These are phyloP conservation scores for Hipposideros armiger DNA, from an alignment of 2,113 vertebrate species.

Conservation along the genomic window DNA sequence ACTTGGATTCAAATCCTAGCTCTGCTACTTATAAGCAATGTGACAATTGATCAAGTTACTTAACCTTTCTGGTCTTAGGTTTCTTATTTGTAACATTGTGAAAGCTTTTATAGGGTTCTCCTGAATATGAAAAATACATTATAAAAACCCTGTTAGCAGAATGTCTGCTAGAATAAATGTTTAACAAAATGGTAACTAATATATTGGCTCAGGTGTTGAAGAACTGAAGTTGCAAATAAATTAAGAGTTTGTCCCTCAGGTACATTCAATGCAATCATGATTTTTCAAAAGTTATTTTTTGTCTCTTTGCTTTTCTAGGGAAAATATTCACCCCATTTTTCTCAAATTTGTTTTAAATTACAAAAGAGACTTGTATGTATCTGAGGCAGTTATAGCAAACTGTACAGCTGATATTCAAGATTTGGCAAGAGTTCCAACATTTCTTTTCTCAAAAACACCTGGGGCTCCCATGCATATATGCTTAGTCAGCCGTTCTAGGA, in stretches of 20 bases:
- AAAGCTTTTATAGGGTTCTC: neutral
- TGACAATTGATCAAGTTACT: neutral
- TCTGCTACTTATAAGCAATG: neutral
- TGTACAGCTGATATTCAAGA: neutral
- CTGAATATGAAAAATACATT: conserved; percentile 32
- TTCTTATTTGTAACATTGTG: neutral
- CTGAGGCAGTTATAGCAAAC: neutral
- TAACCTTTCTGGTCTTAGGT: neutral
- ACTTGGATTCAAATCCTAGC: neutral
- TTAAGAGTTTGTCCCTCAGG: neutral
- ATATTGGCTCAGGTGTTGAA: neutral
- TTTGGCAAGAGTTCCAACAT: neutral
- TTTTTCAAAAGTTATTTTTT: neutral
- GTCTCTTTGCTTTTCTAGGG: neutral
- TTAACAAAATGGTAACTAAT: conserved; percentile 51
- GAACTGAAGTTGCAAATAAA: conserved; percentile 32
- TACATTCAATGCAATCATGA: neutral
- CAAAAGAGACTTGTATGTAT: neutral
- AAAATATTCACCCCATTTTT: neutral
- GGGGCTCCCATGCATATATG: neutral
- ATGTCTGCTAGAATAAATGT: neutral
- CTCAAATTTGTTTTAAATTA: neutral
- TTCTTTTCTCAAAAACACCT: neutral
- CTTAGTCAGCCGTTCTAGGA: neutral
- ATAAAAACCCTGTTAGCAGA: neutral